Percentiles rank a stretch among this genome's conserved stretches.
Evolutionary conservation across 2,113 vertebrate species (phyloP).

Genomic region (Shinisaurus crocodilurus): DNA sequence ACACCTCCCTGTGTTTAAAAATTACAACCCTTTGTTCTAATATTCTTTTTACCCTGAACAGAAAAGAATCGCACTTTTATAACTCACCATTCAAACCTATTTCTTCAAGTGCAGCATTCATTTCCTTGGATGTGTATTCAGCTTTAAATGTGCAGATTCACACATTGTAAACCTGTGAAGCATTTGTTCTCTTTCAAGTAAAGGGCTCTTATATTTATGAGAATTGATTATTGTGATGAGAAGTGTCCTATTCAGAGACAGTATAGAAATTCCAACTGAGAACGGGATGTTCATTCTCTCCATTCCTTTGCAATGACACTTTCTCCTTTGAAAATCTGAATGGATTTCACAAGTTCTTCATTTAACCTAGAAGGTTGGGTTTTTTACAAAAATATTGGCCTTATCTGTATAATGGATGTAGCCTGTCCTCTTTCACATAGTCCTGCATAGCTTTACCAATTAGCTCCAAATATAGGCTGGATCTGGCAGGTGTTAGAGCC

Average conservation of each 20-base stretch:
- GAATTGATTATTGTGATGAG: neutral
- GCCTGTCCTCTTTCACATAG: neutral
- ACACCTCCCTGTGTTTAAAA: neutral
- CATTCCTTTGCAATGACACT: neutral
- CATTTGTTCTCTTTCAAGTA: neutral
- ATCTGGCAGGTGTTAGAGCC: slow-evolving; percentile 22
- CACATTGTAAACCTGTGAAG: neutral
- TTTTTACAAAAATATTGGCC: neutral
- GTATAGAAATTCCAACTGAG: neutral
- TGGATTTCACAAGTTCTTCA: slow-evolving; percentile 4
- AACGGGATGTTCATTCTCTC: neutral
- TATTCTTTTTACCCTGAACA: neutral
- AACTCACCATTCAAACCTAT: neutral
- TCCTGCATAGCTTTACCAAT: slow-evolving; percentile 10
- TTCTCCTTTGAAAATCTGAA: slow-evolving; percentile 1
- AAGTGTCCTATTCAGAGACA: neutral
- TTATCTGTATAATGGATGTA: neutral
- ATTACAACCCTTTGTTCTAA: neutral
- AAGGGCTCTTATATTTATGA: neutral
- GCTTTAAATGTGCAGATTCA: neutral
- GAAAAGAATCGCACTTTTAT: neutral
- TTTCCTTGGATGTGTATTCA: neutral
- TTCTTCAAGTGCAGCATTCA: neutral
- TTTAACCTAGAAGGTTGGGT: slow-evolving; percentile 9
- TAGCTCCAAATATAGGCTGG: slow-evolving; percentile 30